Evolutionary conservation across 2,797 vertebrate species (phyloP).

Genomic region (Liparis tanakae): DNA sequence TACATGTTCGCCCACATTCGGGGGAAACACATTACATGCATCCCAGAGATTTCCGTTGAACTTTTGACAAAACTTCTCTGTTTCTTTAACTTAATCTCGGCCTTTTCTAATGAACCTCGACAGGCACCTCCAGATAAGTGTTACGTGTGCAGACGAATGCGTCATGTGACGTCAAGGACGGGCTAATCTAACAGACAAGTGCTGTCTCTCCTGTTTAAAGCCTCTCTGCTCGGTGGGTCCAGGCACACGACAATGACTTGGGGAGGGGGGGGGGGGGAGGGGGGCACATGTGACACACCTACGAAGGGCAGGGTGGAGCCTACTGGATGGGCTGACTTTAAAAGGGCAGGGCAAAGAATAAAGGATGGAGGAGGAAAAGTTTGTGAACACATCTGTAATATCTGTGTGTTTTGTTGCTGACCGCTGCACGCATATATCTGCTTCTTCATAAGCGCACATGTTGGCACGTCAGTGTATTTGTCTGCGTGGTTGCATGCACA

Average conservation of each 20-base stretch:
- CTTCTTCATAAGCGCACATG: conserved; percentile 29
- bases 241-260: conserved; percentile 69
- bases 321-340: conserved; percentile 21
- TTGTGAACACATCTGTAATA: conserved; percentile 3
- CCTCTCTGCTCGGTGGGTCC: conserved; percentile 54
- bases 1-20: conserved; percentile 4
- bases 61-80: conserved; percentile 61
- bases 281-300: conserved; percentile 69
- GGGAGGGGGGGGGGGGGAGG: conserved; percentile 62
- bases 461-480: conserved; percentile 19
- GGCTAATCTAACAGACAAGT: conserved; percentile 78
- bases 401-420: conserved; percentile 25
- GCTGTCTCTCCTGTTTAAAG: conserved; percentile 76
- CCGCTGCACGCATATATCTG: conserved; percentile 20
- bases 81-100: conserved; percentile 50
- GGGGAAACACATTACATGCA: conserved; percentile 41
- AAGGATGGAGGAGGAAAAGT: conserved; percentile 6
- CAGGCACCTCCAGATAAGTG: conserved; percentile 77
- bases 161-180: conserved; percentile 70
- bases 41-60: conserved; percentile 50
- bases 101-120: conserved; percentile 74
- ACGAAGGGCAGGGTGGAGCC: conserved; percentile 40
- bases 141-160: conserved; percentile 66
- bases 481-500: conserved; percentile 34
- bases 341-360: conserved; percentile 9